Base-by-base conservation (phyloP, 2,888 invertebrate genomes). In the Glaucopsyche alexis region DNA sequence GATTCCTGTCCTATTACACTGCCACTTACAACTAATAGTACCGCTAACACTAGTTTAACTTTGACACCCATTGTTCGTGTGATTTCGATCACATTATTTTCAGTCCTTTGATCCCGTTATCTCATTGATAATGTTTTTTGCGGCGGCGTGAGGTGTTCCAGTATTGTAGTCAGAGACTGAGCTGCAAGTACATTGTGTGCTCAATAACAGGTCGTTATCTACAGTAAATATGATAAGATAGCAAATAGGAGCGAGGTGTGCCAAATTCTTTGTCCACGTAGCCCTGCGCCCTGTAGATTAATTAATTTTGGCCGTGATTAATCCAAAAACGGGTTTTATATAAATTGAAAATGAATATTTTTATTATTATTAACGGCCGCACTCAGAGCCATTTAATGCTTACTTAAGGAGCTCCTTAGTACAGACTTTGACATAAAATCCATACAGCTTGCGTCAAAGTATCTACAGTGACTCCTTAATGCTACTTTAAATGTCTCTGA, bases 181-280 rank as follows among this genome's bases (percentile, higher is more conserved):
- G 82, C 84, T 83, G 84, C 77, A 78, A 80, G 83, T 84, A 84
- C 82, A 81, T 81, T 86, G 88, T 90, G 88, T 88, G 88, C 86
- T 84, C 83, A 83, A 81, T 87, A 90, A 91, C 90, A 89, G 83
- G 82, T 80, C 77, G 82, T 91, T 92, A 93, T 92, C 92, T 84
- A 80, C 77, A 77, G 76, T 79, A 87, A 87, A 87, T 86, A 86
- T 85, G 92, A 93, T 93, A 92, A 91, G 92, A 92, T 92, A 91
- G 83, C 80, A 87, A 91, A 91, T 89, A 90, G 89, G 90, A 87
- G 84, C 90, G 88, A 85, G 92, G 91, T 88, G 93, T 88, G 92
- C 93, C 92, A 91, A 92, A 93, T 92, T 92, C 90, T 91, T 91
- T 90, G 91, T 88, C 88, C 80, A 81, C 76, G 80, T 75, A 82